These are phyloP conservation scores for Rhopalosiphum maidis DNA, from an alignment of 1,140 invertebrate species.

Conservation along the genomic window DNA sequence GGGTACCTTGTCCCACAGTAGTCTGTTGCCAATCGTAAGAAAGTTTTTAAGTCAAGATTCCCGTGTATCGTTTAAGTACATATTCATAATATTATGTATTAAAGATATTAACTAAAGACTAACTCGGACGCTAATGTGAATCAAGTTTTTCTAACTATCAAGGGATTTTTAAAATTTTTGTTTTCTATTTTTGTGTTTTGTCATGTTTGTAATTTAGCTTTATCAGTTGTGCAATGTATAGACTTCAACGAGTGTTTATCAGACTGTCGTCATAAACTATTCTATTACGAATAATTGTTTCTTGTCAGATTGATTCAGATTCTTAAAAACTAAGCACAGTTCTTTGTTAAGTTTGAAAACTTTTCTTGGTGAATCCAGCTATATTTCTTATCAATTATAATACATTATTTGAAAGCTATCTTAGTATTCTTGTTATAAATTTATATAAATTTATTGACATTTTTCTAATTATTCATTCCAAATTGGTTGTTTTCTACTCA, in stretches of 20 bases:
- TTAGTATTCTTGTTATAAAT: neutral
- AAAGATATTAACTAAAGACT: too few relatives aligned
- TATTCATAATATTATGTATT: neutral
- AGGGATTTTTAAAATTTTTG: neutral
- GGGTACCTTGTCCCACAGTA: neutral
- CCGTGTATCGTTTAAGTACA: neutral
- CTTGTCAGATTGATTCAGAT: neutral
- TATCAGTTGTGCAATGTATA: neutral
- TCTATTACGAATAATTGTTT: neutral
- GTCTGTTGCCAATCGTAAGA: neutral
- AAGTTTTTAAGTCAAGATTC: neutral
- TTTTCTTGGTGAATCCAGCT: neutral
- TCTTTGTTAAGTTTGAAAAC: neutral
- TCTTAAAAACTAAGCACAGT: neutral
- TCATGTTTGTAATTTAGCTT: neutral
- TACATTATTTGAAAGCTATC: neutral
- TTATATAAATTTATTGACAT: neutral
- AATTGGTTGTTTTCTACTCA: neutral
- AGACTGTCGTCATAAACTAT: neutral
- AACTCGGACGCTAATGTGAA: neutral
- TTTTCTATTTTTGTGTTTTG: neutral
- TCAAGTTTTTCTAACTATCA: neutral
- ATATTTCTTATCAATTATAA: neutral
- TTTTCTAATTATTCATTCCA: neutral
- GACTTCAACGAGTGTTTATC: neutral